phyloP scores from a whole-genome alignment of 2,888 invertebrate species.

The Cryptocephalus primarius region DNA sequence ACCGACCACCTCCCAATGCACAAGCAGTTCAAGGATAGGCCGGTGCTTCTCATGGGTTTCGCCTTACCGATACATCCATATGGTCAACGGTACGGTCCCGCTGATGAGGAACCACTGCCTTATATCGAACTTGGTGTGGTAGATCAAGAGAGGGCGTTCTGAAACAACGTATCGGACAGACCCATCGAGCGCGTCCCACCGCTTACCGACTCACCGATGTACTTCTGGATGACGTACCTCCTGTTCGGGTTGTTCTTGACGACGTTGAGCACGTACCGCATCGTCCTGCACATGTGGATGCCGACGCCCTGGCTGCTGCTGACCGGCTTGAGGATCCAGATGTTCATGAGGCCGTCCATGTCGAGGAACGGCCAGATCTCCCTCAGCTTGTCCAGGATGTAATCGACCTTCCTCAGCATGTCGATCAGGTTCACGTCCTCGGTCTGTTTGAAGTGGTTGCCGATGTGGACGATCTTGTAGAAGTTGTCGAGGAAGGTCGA shows the following conservation, averaged over 20 bases:
- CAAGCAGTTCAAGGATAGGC: too few relatives aligned
- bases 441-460: conserved; percentile 41
- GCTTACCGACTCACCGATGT: conserved; percentile 56
- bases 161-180: conserved; percentile 8
- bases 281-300: conserved; percentile 65
- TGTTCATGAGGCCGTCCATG: conserved; percentile 70
- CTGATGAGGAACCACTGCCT: conserved; percentile 82
- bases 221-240: conserved; percentile 79
- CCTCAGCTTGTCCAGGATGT: conserved; percentile 47
- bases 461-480: conserved; percentile 49
- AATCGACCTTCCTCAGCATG: conserved; percentile 40
- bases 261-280: conserved; percentile 59
- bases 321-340: conserved; percentile 86
- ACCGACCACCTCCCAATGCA: too few relatives aligned
- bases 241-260: conserved; percentile 45
- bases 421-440: conserved; percentile 19
- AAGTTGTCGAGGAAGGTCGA: conserved; percentile 54
- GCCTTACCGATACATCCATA: conserved; percentile 71
- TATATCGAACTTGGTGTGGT: conserved; percentile 85
- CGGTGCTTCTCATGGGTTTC: too few relatives aligned
- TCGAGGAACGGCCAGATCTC: conserved; percentile 50
- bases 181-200: neutral
- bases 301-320: conserved; percentile 74
- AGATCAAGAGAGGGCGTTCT: conserved; percentile 63
- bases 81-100: conserved; percentile 61